Conservation (phyloP, 2,113 vertebrate genomes). For the Bothrops jararaca region DNA sequence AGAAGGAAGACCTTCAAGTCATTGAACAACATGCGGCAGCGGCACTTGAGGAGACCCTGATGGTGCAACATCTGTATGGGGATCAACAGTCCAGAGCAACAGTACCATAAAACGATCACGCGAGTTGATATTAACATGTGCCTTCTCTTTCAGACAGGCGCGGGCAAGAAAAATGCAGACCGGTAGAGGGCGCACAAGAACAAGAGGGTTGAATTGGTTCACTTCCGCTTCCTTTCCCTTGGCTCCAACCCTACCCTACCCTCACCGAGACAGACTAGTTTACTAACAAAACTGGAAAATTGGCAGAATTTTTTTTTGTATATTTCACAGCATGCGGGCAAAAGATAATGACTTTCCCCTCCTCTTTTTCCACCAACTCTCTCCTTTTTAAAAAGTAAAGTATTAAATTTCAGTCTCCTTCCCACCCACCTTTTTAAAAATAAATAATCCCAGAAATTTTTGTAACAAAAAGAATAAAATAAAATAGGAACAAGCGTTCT, state of each 20-base stretch:
- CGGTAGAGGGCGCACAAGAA: constrained; percentile 42
- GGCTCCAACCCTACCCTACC: neutral
- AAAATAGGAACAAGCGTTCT: constrained; percentile 38
- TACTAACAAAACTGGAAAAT: neutral
- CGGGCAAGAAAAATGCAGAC: constrained; percentile 43
- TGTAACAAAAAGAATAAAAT: constrained; percentile 22
- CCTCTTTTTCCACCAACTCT: neutral
- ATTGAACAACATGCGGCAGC: constrained; percentile 94
- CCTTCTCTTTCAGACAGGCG: constrained; percentile 56
- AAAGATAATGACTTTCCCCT: neutral
- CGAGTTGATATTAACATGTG: constrained; percentile 73
- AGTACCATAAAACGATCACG: constrained; percentile 70
- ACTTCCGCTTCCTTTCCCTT: neutral
- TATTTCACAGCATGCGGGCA: constrained; percentile 3
- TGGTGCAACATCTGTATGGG: constrained; percentile 85
- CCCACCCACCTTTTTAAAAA: neutral
- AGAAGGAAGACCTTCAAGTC: constrained; percentile 95
- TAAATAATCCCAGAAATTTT: constrained; percentile 30
- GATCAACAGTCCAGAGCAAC: constrained; percentile 72
- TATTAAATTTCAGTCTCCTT: neutral
- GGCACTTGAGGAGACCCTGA: constrained; percentile 94
- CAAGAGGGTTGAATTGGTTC: constrained; percentile 36
- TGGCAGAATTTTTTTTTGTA: neutral
- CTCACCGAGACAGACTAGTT: neutral
- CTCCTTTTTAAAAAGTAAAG: neutral